These are phyloP conservation scores for Synergus laeviventris DNA, from an alignment of 2,888 invertebrate genomes.

Conservation along the genomic window DNA sequence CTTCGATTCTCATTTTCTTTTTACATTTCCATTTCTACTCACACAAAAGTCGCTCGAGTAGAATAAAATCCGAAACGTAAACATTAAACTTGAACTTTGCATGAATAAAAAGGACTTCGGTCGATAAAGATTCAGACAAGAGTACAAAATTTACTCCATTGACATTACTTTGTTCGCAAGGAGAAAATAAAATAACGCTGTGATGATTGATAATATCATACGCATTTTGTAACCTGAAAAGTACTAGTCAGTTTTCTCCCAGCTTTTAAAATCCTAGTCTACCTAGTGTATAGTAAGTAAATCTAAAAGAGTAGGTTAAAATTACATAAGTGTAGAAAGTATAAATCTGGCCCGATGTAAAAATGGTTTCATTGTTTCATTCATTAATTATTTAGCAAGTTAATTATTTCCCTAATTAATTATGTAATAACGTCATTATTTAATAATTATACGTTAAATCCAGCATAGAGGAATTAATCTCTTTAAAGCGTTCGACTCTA, in stretches of 20 bases:
- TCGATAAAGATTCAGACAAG: background rate
- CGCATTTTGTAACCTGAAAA: background rate
- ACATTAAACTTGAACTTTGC: background rate
- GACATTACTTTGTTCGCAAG: background rate
- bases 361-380: background rate
- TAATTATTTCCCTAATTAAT: background rate
- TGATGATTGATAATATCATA: background rate
- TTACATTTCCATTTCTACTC: background rate
- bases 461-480: constrained; percentile 22
- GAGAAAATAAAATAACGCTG: background rate
- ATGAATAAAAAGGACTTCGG: background rate
- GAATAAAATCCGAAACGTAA: background rate
- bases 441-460: constrained; percentile 7
- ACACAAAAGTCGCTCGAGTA: constrained; percentile 13
- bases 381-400: background rate
- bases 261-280: background rate
- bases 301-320: background rate
- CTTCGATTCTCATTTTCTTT: background rate
- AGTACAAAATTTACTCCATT: background rate
- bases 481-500: constrained; percentile 9
- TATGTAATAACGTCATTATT: background rate
- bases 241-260: background rate
- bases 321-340: background rate
- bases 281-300: background rate
- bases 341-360: background rate